These are phyloP conservation scores for Machimus atricapillus DNA, from an alignment of 2,888 invertebrate species.

Conservation along the genomic window DNA sequence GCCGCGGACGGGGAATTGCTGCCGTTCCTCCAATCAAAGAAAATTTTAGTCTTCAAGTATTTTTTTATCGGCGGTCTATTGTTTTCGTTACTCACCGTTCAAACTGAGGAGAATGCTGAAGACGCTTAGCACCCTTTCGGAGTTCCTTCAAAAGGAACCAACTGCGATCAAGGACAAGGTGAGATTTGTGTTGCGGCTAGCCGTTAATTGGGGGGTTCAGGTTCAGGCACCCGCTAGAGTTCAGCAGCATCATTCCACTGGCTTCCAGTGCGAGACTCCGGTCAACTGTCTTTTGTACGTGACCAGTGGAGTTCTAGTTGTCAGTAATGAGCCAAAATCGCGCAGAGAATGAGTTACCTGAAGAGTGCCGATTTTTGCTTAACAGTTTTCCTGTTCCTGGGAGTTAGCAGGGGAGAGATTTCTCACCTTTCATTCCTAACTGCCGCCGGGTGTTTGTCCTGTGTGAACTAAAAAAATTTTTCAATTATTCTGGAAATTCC, in stretches of 20 bases:
- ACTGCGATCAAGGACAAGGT: not conserved
- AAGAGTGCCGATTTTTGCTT: not conserved
- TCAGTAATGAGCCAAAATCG: not conserved
- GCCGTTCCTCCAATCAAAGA: not conserved
- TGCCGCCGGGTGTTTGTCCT: constrained; percentile 7
- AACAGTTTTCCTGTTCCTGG: not conserved
- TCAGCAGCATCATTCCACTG: not conserved
- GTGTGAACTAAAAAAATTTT: not conserved
- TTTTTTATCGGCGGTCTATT: not conserved
- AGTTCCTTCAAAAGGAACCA: not conserved
- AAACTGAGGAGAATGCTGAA: constrained; percentile 25
- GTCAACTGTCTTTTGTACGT: not conserved
- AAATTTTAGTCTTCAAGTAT: not conserved
- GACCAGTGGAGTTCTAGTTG: not conserved
- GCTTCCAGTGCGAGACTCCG: not conserved
- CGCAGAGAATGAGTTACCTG: not conserved
- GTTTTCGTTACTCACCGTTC: not conserved
- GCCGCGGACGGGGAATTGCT: not conserved
- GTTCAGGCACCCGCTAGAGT: not conserved
- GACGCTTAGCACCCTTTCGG: constrained; percentile 4
- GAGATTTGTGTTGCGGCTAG: not conserved
- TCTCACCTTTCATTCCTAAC: not conserved
- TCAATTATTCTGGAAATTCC: not conserved
- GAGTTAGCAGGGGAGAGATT: not conserved
- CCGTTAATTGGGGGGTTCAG: not conserved